phyloP scores from a whole-genome alignment of 2,797 vertebrate species.

The Hyperoplus immaculatus region DNA sequence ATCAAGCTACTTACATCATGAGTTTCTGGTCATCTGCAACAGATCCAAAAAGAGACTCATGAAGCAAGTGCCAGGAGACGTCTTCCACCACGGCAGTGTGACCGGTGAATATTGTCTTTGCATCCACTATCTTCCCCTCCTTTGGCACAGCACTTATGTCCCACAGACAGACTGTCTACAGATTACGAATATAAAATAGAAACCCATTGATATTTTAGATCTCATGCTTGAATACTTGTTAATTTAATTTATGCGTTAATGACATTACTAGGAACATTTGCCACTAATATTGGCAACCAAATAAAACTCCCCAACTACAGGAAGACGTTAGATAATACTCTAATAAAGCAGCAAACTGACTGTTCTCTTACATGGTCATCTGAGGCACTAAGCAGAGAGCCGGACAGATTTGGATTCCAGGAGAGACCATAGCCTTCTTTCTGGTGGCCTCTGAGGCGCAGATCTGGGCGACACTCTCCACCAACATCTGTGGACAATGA shows the following conservation, averaged over 20 bases:
- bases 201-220: neutral
- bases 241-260: neutral
- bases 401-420: slow-evolving; percentile 96
- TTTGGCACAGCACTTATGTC: slow-evolving; percentile 95
- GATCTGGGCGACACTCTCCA: slow-evolving; percentile 94
- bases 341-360: neutral
- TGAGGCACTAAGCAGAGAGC: slow-evolving; percentile 94
- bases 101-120: slow-evolving; percentile 96
- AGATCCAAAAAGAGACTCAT: slow-evolving; percentile 95
- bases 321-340: neutral
- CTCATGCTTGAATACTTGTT: neutral
- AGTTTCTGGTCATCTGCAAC: slow-evolving; percentile 97
- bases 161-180: slow-evolving; percentile 95
- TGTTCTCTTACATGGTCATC: slow-evolving; percentile 91
- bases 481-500: slow-evolving; percentile 85
- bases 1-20: slow-evolving; percentile 90
- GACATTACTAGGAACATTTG: neutral
- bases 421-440: slow-evolving; percentile 97
- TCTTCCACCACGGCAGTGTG: slow-evolving; percentile 96
- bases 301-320: neutral
- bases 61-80: slow-evolving; percentile 95
- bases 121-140: slow-evolving; percentile 94
- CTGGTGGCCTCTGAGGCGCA: slow-evolving; percentile 94
- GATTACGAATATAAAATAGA: neutral
- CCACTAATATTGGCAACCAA: neutral